These are phyloP conservation scores for Epizoanthus scotinus DNA, from an alignment of 92 coral and sea anemone genomes.

Conservation along the genomic window DNA sequence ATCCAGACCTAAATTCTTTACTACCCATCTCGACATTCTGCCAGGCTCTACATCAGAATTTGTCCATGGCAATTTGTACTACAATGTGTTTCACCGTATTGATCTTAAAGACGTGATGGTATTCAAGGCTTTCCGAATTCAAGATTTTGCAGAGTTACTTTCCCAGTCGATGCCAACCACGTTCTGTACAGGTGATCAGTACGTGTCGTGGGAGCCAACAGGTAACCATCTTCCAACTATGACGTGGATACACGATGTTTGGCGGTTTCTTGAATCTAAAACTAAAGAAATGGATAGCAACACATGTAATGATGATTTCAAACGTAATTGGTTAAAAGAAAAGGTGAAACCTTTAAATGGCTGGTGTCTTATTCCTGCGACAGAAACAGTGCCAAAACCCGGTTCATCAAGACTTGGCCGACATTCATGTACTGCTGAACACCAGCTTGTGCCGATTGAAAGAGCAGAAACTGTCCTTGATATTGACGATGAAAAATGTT, in stretches of 20 bases:
- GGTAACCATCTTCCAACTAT: background rate
- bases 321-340: background rate
- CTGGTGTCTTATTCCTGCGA: constrained; percentile 73
- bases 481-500: background rate
- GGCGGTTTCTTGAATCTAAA: constrained; percentile 51
- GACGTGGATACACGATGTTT: constrained; percentile 50
- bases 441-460: constrained; percentile 51
- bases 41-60: constrained; percentile 44
- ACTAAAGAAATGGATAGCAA: background rate
- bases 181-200: background rate
- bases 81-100: constrained; percentile 23
- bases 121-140: constrained; percentile 55
- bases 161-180: constrained; percentile 17
- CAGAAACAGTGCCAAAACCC: constrained; percentile 11
- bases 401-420: background rate
- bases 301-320: background rate
- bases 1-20: constrained; percentile 42
- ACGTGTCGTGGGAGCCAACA: constrained; percentile 57
- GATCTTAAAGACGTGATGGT: constrained; percentile 2
- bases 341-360: constrained; percentile 33
- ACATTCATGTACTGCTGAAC: too few relatives aligned
- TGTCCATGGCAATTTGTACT: constrained; percentile 44
- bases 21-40: constrained; percentile 42
- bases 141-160: constrained; percentile 56
- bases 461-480: constrained; percentile 57